Conservation (phyloP, 2,113 vertebrate genomes). For the Rattus norvegicus region GRCr8 NC_086022.1:11887001-11887500, state of each 20-base stretch:
- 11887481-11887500: constrained; percentile 14
- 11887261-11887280: constrained; percentile 22
- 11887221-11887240: constrained; percentile 13
- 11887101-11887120: constrained; percentile 41
- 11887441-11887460: constrained; percentile 23
- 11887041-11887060: constrained; percentile 1
- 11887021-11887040: constrained; percentile 37
- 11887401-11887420: constrained; percentile 40
- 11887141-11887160: constrained; percentile 42
- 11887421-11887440: background rate
- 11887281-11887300: constrained; percentile 45
- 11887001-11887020: constrained; percentile 52
- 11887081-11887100: constrained; percentile 46
- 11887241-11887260: background rate
- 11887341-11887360: constrained; percentile 49
- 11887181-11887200: constrained; percentile 51
- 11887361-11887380: constrained; percentile 35
- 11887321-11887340: constrained; percentile 19
- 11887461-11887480: constrained; percentile 28
- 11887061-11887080: constrained; percentile 52
- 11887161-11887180: constrained; percentile 20
- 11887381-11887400: constrained; percentile 5
- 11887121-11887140: constrained; percentile 18
- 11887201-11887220: constrained; percentile 30
- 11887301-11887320: background rate